Base-by-base conservation (phyloP, 2,888 invertebrate species). In the Tinea pellionella region DNA sequence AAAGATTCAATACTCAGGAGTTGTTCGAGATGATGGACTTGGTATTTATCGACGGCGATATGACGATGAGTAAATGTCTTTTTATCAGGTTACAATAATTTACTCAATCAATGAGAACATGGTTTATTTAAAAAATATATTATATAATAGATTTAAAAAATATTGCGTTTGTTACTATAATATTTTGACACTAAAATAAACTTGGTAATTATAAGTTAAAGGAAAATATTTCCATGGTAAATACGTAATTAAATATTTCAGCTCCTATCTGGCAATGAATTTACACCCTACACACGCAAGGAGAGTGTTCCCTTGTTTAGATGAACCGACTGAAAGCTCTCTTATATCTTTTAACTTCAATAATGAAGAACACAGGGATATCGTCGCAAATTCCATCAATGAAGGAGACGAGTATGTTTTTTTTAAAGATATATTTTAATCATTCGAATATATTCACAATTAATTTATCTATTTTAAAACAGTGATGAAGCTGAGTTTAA, bases 251-350 rank as follows among this genome's bases (percentile, higher is more conserved):
- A 24, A 24, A 24, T 24, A 24, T 62, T 62, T 13, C 65, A 86
- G 86, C 2, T 72, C 81, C 12, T 89, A 89, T 70, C 72, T 89
- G 13, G 87, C 88, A 0, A 92, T 92, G 67, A 91, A 92, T 63
- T 85, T 92, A 61, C 79, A 90, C 67, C 89, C 91, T 0, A 89
- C 88, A 0, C 72, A 89, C 61, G 92, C 92, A 8, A 82, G 92
- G 60, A 77, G 87, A 55, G 92, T 92, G 2, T 93, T 93, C 68
- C 93, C 93, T 0, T 92, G 92, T 67, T 90, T 93, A 67, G 93
- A 93, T 64, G 92, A 93, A 64, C 92, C 88, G 0, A 72, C 74
- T 0, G 78, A 75, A 61, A 68, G 75, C 8, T 73, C 89, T 0
- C 69, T 64, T 0, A 82, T 88, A 18, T 67, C 68, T 0, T 79